phyloP scores from a whole-genome alignment of 2,797 vertebrate species.

The Characodon lateralis region DNA sequence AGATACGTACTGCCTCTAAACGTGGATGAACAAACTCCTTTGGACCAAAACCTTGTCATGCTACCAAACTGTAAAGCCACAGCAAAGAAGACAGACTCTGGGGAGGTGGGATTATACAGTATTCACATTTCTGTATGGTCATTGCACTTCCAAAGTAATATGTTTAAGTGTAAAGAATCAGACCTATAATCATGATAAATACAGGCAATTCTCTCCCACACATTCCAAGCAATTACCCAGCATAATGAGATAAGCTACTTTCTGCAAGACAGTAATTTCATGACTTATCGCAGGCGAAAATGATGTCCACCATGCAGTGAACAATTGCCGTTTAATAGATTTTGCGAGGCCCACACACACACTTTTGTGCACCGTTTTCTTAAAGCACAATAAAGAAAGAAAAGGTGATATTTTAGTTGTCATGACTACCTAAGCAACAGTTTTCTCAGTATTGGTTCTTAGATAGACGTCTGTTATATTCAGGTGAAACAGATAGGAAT shows the following conservation, averaged over 20 bases:
- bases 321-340: slow-evolving; percentile 43
- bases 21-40: slow-evolving; percentile 72
- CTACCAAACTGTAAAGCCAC: slow-evolving; percentile 81
- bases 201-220: slow-evolving; percentile 46
- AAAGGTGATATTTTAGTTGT: slow-evolving; percentile 56
- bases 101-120: slow-evolving; percentile 76
- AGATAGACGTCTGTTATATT: slow-evolving; percentile 18
- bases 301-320: slow-evolving; percentile 33
- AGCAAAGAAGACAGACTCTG: slow-evolving; percentile 79
- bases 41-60: slow-evolving; percentile 83
- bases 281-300: slow-evolving; percentile 44
- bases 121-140: not conserved
- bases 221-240: slow-evolving; percentile 53
- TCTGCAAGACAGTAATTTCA: slow-evolving; percentile 56
- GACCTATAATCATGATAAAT: slow-evolving; percentile 54
- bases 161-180: slow-evolving; percentile 38
- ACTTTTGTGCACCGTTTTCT: slow-evolving; percentile 22
- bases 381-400: slow-evolving; percentile 40
- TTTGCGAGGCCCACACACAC: slow-evolving; percentile 3
- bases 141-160: slow-evolving; percentile 14
- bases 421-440: slow-evolving; percentile 55
- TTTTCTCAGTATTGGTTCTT: slow-evolving; percentile 30
- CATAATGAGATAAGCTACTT: slow-evolving; percentile 48
- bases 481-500: slow-evolving; percentile 22
- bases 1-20: slow-evolving; percentile 89